Evolutionary conservation across 2,888 invertebrate genomes (phyloP).

Genomic region (Crematogaster levior): DNA sequence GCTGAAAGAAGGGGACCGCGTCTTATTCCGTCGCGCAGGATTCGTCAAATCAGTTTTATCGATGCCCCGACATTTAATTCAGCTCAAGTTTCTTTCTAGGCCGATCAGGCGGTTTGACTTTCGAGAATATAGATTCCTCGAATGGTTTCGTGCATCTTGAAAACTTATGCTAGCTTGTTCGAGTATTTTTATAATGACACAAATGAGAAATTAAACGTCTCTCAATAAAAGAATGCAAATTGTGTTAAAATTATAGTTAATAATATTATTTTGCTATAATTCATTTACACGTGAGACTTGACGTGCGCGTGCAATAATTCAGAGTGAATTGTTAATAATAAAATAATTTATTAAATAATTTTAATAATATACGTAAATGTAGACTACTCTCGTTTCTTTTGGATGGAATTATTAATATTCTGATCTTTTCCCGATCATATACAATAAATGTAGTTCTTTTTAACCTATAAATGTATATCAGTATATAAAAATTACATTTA

Average conservation of each 20-base stretch:
- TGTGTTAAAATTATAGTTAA: no score
- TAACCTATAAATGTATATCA: neutral
- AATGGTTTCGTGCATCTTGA: neutral
- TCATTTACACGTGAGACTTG: neutral
- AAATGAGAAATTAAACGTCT: neutral
- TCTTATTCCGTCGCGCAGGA: neutral
- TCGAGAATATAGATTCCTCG: no score
- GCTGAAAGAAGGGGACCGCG: constrained; percentile 13
- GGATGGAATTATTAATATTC: neutral
- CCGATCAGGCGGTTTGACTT: neutral
- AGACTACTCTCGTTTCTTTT: neutral
- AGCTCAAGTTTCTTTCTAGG: neutral
- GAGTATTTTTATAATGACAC: neutral
- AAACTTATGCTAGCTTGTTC: neutral
- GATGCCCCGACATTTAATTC: constrained; percentile 28
- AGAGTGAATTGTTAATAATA: neutral
- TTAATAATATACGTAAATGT: neutral
- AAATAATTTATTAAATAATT: neutral
- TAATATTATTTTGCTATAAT: neutral
- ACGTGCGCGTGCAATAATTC: neutral
- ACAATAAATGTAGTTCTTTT: neutral
- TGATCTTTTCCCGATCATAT: neutral
- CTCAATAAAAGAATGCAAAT: no score
- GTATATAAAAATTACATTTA: constrained; percentile 4
- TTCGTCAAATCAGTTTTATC: constrained; percentile 29